phyloP scores from a whole-genome alignment of 2,888 invertebrate genomes.

The Strigamia crassipes region DNA sequence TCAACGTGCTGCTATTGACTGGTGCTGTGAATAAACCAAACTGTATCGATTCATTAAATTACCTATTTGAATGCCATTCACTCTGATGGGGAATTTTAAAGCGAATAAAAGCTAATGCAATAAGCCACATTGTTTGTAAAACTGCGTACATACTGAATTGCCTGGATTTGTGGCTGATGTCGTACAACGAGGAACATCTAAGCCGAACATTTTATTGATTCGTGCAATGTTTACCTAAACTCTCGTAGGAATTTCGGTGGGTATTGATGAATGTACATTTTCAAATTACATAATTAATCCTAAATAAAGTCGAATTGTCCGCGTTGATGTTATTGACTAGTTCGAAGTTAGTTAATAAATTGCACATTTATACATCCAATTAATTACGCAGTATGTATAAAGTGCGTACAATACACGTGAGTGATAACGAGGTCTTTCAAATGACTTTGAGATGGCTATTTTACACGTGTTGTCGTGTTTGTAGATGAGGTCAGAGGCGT shows the following conservation, averaged over 20 bases:
- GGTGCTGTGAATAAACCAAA: neutral
- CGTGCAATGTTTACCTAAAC: neutral
- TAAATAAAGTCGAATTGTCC: neutral
- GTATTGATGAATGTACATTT: neutral
- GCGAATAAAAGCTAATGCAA: neutral
- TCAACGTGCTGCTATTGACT: neutral
- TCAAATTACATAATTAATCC: neutral
- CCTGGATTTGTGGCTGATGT: neutral
- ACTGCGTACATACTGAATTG: too few species aligned
- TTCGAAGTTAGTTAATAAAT: neutral
- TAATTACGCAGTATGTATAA: neutral
- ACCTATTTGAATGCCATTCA: neutral
- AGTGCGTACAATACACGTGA: neutral
- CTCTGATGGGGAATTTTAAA: neutral
- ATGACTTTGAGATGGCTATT: conserved; percentile 12
- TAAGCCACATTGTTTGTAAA: neutral
- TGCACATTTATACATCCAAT: neutral
- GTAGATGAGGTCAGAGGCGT: conserved; percentile 35
- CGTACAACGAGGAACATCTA: neutral
- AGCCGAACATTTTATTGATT: conserved; percentile 5
- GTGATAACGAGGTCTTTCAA: neutral
- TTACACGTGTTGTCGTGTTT: conserved; percentile 14
- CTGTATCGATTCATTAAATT: neutral
- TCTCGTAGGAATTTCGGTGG: neutral
- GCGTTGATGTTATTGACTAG: neutral